A percentile compares a stretch with the other conserved stretches of the same genome.
Conservation (phyloP, 2,888 invertebrate genomes). For the Machimus rusticus region DNA sequence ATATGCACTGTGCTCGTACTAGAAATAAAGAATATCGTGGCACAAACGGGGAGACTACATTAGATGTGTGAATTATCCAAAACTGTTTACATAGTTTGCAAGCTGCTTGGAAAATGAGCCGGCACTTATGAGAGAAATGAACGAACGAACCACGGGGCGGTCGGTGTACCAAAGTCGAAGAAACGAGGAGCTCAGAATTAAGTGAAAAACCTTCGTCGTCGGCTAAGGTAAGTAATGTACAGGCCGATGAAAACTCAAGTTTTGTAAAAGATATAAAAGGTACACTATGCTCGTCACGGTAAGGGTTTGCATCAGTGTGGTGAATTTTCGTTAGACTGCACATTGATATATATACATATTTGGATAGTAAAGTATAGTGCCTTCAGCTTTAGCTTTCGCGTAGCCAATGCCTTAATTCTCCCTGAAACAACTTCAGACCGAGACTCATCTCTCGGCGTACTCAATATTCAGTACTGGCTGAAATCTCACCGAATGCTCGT, state of each 20-base stretch:
- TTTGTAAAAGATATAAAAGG: background rate
- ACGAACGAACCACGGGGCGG: background rate
- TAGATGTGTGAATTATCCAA: background rate
- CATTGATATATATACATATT: background rate
- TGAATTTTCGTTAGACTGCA: background rate
- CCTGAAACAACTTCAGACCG: background rate
- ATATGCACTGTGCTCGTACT: background rate
- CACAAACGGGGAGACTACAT: background rate
- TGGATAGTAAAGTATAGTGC: background rate
- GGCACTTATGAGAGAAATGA: background rate
- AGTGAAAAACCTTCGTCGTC: background rate
- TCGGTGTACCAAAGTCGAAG: background rate
- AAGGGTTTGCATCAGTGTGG: constrained; percentile 6
- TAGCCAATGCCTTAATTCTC: constrained; percentile 6
- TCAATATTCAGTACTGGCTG: constrained; percentile 22
- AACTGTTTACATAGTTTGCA: background rate
- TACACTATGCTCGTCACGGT: background rate
- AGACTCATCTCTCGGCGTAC: constrained; percentile 2
- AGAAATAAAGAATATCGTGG: background rate
- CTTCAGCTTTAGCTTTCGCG: constrained; percentile 19
- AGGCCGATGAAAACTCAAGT: constrained; percentile 1
- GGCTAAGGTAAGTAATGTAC: background rate
- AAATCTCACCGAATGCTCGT: constrained; percentile 40
- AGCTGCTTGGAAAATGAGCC: background rate
- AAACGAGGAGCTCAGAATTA: background rate